A percentile compares a stretch with the other conserved stretches of the same genome.
Evolutionary conservation across 2,888 invertebrate species (phyloP).

Genomic region (Troilus luridus): DNA sequence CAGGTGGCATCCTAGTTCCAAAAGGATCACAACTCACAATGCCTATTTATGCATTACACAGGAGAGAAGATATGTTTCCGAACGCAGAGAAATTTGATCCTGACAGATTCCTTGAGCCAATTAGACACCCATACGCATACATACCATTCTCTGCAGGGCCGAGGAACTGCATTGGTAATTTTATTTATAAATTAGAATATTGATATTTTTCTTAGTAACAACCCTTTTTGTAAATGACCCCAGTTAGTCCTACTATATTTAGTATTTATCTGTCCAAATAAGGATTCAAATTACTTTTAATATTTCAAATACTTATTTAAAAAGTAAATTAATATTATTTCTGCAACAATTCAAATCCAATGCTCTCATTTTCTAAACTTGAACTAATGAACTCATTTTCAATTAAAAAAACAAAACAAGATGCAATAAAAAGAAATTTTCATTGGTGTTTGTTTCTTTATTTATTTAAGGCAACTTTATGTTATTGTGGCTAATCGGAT

Average conservation of each 20-base stretch:
- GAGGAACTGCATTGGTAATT: constrained; percentile 24
- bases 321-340: too few species aligned
- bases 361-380: too few species aligned
- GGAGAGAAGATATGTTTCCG: constrained; percentile 35
- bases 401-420: too few species aligned
- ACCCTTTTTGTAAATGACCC: neutral
- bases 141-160: constrained; percentile 31
- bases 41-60: neutral
- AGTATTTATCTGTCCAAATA: too few species aligned
- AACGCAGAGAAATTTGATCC: constrained; percentile 18
- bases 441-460: too few species aligned
- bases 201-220: neutral
- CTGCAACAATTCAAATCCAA: too few species aligned
- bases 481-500: too few species aligned
- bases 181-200: neutral
- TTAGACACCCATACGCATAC: constrained; percentile 12
- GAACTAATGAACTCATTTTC: too few species aligned
- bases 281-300: too few species aligned
- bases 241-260: neutral
- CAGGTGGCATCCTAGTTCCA: neutral
- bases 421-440: too few species aligned
- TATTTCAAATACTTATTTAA: too few species aligned
- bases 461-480: too few species aligned
- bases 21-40: neutral
- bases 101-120: constrained; percentile 20